Evolutionary conservation across 2,113 vertebrate species (phyloP).

Genomic region (Vicugna pacos): DNA sequence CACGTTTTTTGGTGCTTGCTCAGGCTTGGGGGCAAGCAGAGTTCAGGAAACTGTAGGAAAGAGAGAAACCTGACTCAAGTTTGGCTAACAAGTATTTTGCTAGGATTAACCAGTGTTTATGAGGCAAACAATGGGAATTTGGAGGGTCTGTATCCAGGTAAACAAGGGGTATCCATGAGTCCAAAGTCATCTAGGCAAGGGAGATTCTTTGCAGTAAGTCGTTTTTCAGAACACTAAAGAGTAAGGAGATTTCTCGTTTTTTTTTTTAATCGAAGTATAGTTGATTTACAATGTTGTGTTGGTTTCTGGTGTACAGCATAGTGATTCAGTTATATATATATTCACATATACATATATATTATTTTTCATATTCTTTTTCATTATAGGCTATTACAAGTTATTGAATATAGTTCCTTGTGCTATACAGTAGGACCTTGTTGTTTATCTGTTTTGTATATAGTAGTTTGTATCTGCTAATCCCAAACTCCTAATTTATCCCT

Average conservation of each 20-base stretch:
- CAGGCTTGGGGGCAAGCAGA: neutral
- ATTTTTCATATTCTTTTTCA: too few relatives aligned
- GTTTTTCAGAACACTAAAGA: neutral
- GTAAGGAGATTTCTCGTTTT: neutral
- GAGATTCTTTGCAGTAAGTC: neutral
- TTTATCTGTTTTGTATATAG: too few relatives aligned
- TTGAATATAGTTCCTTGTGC: too few relatives aligned
- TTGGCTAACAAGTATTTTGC: neutral
- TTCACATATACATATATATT: too few relatives aligned
- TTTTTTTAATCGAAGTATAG: too few relatives aligned
- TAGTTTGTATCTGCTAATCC: too few relatives aligned
- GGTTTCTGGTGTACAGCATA: too few relatives aligned
- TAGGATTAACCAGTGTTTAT: neutral
- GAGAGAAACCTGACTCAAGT: neutral
- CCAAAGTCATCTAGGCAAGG: neutral
- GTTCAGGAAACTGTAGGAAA: neutral
- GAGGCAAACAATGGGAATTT: slow-evolving; percentile 11
- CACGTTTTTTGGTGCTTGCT: neutral
- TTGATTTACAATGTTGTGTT: too few relatives aligned
- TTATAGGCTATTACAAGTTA: too few relatives aligned
- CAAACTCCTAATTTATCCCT: too few relatives aligned
- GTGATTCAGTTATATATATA: too few relatives aligned
- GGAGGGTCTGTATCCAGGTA: neutral
- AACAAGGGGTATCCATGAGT: neutral
- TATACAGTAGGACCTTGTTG: too few relatives aligned